Base-by-base conservation (phyloP, 2,888 invertebrate genomes). In the Thumatha senex region DNA sequence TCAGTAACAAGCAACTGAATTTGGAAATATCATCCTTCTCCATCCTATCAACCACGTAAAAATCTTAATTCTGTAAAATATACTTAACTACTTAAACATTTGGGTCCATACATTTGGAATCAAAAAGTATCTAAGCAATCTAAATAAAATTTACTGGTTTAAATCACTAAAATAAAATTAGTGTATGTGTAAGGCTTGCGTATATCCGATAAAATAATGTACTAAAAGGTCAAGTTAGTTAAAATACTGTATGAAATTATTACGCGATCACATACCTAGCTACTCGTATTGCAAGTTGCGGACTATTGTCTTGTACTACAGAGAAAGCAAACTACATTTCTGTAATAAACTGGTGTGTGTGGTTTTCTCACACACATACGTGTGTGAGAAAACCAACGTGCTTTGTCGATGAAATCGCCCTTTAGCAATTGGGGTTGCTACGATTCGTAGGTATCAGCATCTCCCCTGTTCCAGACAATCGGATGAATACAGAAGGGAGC, bases 381-480 rank as follows among this genome's bases (percentile, higher is more conserved):
- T 45, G 47, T 64, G 61, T 69, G 70, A 61, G 65, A 69, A 64
- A 59, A 56, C 49, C 38, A 45, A 14, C 36, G 44, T 52, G 24
- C 35, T 44, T 18, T 45, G 60, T 58, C 51, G 57, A 61, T 48
- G 48, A 43, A 49, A 54, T 58, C 54, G 57, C 58, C 56, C 61
- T 59, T 61, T 54, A 38, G 35, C 47, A 48, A 57, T 55, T 55
- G 47, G 59, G 60, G 58, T 45, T 29, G 13, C 12, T 12, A 34
- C 11, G 29, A 35, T 44, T 46, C 40, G 48, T 31, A 31, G 31
- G 31, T 46, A 55, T 40, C 46, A 30, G 18, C 33, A 42, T 61
- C 46, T 59, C 57, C 56, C 61, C 59, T 46, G 34, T 4, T 50
- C 51, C 51, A 46, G 24, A 33, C 44, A 11, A 10, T 31, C 41